Conservation (phyloP, 2,888 invertebrate species). For the Sinelater perroti region DNA sequence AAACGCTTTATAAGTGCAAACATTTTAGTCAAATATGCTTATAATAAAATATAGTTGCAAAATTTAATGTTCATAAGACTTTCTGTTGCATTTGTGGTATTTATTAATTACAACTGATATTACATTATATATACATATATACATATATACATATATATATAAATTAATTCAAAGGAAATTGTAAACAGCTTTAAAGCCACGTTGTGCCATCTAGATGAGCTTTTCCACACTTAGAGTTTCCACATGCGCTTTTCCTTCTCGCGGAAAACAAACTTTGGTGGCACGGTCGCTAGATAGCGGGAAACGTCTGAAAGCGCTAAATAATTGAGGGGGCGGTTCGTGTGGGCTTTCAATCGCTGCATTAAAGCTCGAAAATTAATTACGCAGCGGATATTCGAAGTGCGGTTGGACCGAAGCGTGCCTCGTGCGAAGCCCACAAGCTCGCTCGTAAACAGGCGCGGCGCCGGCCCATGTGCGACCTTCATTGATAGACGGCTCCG, state of each 20-base stretch:
- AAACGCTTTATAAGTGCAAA: too few species aligned
- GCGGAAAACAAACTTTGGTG: conserved; percentile 31
- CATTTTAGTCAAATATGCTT: too few species aligned
- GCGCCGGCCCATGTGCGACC: not conserved
- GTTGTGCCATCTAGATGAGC: conserved; percentile 24
- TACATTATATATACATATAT: too few species aligned
- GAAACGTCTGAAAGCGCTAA: conserved; percentile 12
- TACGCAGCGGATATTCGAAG: too few species aligned
- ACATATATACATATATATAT: too few species aligned
- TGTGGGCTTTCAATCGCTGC: not conserved
- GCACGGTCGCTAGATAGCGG: conserved; percentile 32
- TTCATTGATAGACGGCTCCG: not conserved
- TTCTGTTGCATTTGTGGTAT: too few species aligned
- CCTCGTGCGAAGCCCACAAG: not conserved
- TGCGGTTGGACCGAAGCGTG: too few species aligned
- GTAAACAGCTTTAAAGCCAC: too few species aligned
- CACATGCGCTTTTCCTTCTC: conserved; percentile 18
- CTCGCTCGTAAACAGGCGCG: not conserved
- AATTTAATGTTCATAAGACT: too few species aligned
- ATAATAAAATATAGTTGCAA: too few species aligned
- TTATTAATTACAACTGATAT: too few species aligned
- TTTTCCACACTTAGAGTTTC: conserved; percentile 24
- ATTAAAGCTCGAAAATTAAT: not conserved
- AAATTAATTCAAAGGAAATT: too few species aligned
- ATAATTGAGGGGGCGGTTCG: not conserved